Evolutionary conservation across 92 coral and sea anemone genomes (phyloP).

Genomic region (Phenganax subtilis): DNA sequence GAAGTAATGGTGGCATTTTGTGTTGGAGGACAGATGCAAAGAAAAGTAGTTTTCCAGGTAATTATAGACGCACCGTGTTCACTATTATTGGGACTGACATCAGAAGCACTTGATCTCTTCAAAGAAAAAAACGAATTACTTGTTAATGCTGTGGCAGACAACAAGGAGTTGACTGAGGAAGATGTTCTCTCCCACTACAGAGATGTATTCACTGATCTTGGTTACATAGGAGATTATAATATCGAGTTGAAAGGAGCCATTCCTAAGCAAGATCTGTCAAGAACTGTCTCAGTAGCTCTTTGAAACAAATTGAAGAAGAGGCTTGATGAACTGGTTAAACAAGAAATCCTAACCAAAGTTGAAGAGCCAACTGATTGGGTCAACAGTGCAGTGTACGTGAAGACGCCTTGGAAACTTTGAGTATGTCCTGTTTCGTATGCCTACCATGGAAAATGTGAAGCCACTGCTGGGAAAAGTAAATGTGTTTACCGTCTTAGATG

Average conservation of each 20-base stretch:
- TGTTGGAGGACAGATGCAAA: slow-evolving; percentile 17
- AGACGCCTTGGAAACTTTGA: slow-evolving; percentile 10
- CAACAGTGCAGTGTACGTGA: slow-evolving; percentile 8
- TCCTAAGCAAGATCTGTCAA: not conserved
- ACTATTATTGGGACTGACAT: not conserved
- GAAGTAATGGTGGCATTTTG: slow-evolving; percentile 17
- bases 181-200: slow-evolving; percentile 17
- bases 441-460: slow-evolving; percentile 44
- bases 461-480: slow-evolving; percentile 38
- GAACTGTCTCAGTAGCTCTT: slow-evolving; percentile 15
- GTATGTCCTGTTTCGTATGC: slow-evolving; percentile 33
- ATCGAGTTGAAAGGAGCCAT: slow-evolving; percentile 13
- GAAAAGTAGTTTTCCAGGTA: slow-evolving; percentile 2
- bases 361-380: slow-evolving; percentile 13
- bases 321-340: slow-evolving; percentile 1
- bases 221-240: slow-evolving; percentile 29
- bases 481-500: slow-evolving; percentile 40
- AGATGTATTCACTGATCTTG: slow-evolving; percentile 35
- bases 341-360: not conserved
- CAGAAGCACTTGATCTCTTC: not conserved
- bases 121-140: not conserved
- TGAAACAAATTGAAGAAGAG: slow-evolving; percentile 1
- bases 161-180: slow-evolving; percentile 21
- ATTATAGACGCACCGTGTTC: not conserved
- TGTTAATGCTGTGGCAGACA: not conserved